Evolutionary conservation across 2,888 invertebrate genomes (phyloP).

Genomic region (Pammene aurita): DNA sequence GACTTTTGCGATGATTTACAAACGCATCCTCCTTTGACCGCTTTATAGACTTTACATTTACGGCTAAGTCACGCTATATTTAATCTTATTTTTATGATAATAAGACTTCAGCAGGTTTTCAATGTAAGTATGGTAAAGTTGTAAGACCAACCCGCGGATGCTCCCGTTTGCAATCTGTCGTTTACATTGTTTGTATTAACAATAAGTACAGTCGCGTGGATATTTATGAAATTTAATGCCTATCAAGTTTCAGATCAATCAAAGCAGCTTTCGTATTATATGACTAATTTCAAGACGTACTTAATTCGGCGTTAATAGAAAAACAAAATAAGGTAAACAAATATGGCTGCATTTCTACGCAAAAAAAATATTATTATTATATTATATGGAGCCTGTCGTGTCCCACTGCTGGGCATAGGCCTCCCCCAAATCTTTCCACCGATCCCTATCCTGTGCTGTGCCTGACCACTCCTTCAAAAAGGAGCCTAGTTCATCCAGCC

Average conservation of each 20-base stretch:
- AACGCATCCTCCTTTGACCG: slow-evolving; percentile 9
- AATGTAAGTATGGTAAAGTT: slow-evolving; percentile 40
- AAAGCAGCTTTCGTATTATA: no score
- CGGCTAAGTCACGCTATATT: not conserved
- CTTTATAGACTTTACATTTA: slow-evolving; percentile 3
- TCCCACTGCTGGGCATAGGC: no score
- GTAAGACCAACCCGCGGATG: slow-evolving; percentile 49
- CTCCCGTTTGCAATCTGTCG: slow-evolving; percentile 61
- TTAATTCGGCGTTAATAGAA: no score
- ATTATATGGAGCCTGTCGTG: no score
- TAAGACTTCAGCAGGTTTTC: slow-evolving; percentile 13
- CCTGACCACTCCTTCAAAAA: no score
- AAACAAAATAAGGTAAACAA: no score
- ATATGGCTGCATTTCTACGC: no score
- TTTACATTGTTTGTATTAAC: slow-evolving; percentile 45
- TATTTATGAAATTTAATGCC: not conserved
- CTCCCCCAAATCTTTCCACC: no score
- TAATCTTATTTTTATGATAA: not conserved
- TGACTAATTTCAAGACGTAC: no score
- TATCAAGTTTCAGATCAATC: not conserved
- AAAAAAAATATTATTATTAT: no score
- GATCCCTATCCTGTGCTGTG: no score
- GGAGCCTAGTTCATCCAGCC: no score
- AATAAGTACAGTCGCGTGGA: slow-evolving; percentile 45
- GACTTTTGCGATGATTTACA: slow-evolving; percentile 18